Base-by-base conservation (phyloP, 2,113 vertebrate species). In the Actenoides lindsayi region DNA sequence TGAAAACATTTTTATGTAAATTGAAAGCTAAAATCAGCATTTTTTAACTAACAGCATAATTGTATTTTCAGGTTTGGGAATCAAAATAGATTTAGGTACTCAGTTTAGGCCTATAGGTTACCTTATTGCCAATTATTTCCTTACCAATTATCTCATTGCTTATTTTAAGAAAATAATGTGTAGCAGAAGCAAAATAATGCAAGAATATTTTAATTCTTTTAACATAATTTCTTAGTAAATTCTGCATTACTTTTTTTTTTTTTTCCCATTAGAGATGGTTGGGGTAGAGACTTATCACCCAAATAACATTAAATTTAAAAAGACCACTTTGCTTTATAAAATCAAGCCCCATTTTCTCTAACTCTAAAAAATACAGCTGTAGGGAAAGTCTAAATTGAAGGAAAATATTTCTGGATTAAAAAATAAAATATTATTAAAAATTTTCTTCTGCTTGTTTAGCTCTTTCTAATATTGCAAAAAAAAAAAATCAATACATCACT, bases 401-500 rank as follows among this genome's bases (percentile, higher is more conserved):
- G 9, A 57, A 3, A 5, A 41, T 23, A 65, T 2, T 65, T 64
- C 16, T 77, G 21, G 74, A 92, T 46, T 50, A 6, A 76, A 79
- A 85, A 11, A 24, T 11, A 44, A 71, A 89, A 65, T 3, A 35
- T 44, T 27, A 35, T 7, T 33, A 35, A 3, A 39, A 24, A 8
- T 31, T 25, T 62, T 73, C 17, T 71, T 16, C 39, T 48, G 21
- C 6, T 50, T 46, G 11, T 39, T 89, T 35, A 56, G 78, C 74
- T 65, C 27, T 77, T 89, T 48, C 10, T 35, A 77, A 8, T 37
- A 76, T 18, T 59, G 57, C 30, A 69, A n/a, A 37, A 0, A 69
- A 0, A 69, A n/a, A 39, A 0, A 0, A 33, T 35, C 28, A 84
- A 9, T 7, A 63, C 46, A 91, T 15, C 5, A 8, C 7, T 25